A percentile compares a stretch with the other conserved stretches of the same genome.
These are phyloP conservation scores for Pao palembangensis DNA, from an alignment of 2,113 vertebrate genomes.

Conservation along the genomic window DNA sequence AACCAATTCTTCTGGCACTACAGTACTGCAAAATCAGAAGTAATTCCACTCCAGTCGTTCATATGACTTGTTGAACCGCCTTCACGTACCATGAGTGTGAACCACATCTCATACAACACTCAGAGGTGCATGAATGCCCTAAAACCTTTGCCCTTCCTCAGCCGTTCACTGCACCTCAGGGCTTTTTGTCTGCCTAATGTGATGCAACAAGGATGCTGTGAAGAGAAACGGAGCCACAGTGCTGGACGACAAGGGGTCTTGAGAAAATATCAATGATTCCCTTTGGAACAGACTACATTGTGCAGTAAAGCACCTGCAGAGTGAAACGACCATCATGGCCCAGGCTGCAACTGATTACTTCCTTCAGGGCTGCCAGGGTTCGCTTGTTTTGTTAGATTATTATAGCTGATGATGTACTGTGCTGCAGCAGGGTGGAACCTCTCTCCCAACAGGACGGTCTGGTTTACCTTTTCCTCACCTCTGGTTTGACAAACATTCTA, in stretches of 20 bases:
- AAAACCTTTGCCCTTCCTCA: conserved; percentile 26
- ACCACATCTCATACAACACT: conserved; percentile 14
- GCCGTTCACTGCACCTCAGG: conserved; percentile 33
- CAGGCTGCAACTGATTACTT: too few species aligned
- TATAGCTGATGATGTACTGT: background rate
- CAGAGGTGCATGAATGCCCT: conserved; percentile 16
- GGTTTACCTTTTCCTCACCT: conserved; percentile 45
- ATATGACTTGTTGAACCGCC: background rate
- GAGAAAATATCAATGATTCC: too few species aligned
- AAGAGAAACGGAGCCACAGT: background rate
- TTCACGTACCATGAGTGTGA: conserved; percentile 5
- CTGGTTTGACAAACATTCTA: conserved; percentile 22
- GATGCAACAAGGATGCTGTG: conserved; percentile 14
- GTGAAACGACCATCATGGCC: too few species aligned
- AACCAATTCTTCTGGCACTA: conserved; percentile 21
- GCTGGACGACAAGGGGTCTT: background rate
- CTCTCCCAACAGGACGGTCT: conserved; percentile 48
- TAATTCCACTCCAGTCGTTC: conserved; percentile 28
- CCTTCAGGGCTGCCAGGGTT: background rate
- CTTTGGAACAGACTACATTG: too few species aligned
- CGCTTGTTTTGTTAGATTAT: background rate
- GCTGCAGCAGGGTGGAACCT: conserved; percentile 38
- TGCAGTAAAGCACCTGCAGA: too few species aligned
- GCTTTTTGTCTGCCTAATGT: conserved; percentile 21
- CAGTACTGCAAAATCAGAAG: conserved; percentile 15